Conservation (phyloP, 2,113 vertebrate genomes). For the Dipodomys stephensi region DNA sequence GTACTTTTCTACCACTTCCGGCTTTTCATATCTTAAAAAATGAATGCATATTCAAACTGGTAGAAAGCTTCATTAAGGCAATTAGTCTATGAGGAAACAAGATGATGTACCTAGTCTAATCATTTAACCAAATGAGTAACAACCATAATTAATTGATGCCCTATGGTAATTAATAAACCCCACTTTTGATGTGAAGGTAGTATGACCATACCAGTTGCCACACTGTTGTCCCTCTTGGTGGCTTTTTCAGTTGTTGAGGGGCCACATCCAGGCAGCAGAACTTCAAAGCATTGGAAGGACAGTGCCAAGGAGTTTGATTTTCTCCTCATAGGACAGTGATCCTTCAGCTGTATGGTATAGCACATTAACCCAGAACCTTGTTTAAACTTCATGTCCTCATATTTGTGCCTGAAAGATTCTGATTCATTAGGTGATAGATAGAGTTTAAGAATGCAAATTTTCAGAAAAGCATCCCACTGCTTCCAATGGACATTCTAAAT, state of each 20-base stretch:
- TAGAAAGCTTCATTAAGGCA: background rate
- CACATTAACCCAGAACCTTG: background rate
- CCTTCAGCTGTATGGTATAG: background rate
- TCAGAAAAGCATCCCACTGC: background rate
- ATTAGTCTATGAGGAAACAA: slow-evolving; percentile 4
- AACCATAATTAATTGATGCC: background rate
- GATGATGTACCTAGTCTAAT: background rate
- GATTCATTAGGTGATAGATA: background rate
- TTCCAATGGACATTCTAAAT: background rate
- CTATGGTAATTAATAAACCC: background rate
- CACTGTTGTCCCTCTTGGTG: background rate
- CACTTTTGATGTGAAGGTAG: background rate
- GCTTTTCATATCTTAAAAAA: slow-evolving; percentile 22
- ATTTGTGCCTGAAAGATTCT: background rate
- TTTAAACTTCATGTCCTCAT: background rate
- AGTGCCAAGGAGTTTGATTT: background rate
- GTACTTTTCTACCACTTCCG: background rate
- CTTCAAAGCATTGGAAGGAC: background rate
- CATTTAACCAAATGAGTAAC: background rate
- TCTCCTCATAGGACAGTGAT: background rate
- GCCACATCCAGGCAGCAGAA: background rate
- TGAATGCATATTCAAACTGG: background rate
- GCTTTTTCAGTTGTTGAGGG: background rate
- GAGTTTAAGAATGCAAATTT: background rate
- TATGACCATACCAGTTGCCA: background rate